Evolutionary conservation across 92 coral and sea anemone genomes (phyloP).

Genomic region (Plumapathes pennacea): DNA sequence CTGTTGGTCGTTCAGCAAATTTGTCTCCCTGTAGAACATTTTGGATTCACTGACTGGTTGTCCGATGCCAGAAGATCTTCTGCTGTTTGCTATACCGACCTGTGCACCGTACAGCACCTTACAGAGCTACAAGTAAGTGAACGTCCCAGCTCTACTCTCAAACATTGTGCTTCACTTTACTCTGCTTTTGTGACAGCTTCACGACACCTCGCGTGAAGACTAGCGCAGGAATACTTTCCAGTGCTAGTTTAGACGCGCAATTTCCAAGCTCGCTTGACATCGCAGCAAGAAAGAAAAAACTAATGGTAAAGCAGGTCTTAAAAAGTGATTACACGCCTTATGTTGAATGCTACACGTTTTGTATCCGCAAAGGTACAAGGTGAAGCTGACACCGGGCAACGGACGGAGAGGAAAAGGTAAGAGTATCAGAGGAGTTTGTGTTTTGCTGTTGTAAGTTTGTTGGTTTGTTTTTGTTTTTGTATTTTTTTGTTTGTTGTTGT

Average conservation of each 20-base stretch:
- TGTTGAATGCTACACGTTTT: background rate
- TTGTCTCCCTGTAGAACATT: too few species aligned
- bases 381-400: slow-evolving; percentile 91
- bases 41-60: slow-evolving; percentile 93
- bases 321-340: too few species aligned
- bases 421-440: background rate
- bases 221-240: too few species aligned
- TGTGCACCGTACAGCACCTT: slow-evolving; percentile 96
- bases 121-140: slow-evolving; percentile 88
- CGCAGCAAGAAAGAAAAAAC: too few species aligned
- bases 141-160: too few species aligned
- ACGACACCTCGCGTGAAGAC: too few species aligned
- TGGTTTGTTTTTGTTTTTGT: background rate
- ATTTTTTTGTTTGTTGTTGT: background rate
- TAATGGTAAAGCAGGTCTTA: too few species aligned
- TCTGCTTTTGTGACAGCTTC: too few species aligned
- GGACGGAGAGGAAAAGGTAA: slow-evolving; percentile 94
- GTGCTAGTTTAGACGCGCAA: too few species aligned
- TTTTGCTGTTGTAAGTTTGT: background rate
- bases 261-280: too few species aligned
- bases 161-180: too few species aligned
- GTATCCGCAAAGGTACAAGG: slow-evolving; percentile 84
- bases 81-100: slow-evolving; percentile 88
- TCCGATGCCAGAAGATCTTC: slow-evolving; percentile 71
- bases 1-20: slow-evolving; percentile 20